Conservation (phyloP, 2,113 vertebrate genomes). For the Todiramphus saurophagus region DNA sequence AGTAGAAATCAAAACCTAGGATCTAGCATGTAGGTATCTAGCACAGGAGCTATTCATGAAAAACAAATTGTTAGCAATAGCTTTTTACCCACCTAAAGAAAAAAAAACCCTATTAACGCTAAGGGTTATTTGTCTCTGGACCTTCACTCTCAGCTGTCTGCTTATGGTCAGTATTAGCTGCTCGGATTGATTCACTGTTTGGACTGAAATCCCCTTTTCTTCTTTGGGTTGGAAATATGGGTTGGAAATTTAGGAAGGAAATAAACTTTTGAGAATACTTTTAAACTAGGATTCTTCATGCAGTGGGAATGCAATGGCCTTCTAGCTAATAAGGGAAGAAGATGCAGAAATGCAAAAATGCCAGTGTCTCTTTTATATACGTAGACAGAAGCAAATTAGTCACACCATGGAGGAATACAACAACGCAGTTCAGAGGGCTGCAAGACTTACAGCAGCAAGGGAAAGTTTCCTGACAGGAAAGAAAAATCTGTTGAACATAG, state of each 20-base stretch:
- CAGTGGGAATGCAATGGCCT: not conserved
- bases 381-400: slow-evolving; percentile 64
- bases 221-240: not conserved
- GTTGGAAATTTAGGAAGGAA: not conserved
- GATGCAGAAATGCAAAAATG: not conserved
- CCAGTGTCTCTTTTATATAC: not conserved
- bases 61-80: not conserved
- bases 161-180: not conserved
- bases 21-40: not conserved
- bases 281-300: not conserved
- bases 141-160: not conserved
- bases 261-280: not conserved
- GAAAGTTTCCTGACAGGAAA: slow-evolving; percentile 70
- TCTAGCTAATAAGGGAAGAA: not conserved
- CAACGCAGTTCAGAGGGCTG: slow-evolving; percentile 72
- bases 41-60: not conserved
- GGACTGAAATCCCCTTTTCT: not conserved
- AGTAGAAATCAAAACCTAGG: slow-evolving; percentile 52
- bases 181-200: not conserved
- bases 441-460: slow-evolving; percentile 68
- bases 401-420: slow-evolving; percentile 73
- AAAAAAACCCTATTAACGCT: not conserved
- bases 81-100: not conserved
- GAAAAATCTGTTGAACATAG: slow-evolving; percentile 34
- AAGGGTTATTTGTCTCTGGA: not conserved